Evolutionary conservation across 2,113 vertebrate species (phyloP), one percentile per base, ranked within the genome.

Genomic region (Etheostoma cragini): DNA sequence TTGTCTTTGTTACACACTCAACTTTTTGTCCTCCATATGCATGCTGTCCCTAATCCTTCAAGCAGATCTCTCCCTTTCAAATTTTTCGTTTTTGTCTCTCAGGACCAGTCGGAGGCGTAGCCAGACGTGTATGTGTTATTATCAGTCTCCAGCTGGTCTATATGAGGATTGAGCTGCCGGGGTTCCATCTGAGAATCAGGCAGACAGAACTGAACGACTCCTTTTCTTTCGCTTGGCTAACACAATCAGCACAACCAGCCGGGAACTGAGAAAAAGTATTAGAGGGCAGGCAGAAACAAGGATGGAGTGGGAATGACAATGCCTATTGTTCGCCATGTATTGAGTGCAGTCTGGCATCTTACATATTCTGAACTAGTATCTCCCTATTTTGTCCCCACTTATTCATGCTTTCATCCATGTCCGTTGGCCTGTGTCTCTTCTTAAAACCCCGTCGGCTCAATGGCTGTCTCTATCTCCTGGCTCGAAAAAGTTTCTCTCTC

Each of bases 251-350:
- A 82, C 81, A 73, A 78, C 76, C 83, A 87, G 83, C 76, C 82
- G 78, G 82, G 83, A 89, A 85, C 81, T 82, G 87, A 88, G 84
- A 62, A 87, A 73, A 82, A 85, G 76, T 82, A 84, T 90, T 86
- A 77, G 65, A 78, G 53, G 54, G 85, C 63, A 74, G 81, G 81
- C 66, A 30, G 69, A 66, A 87, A 81, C 83, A 76, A 49, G 87
- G 77, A 85, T 76, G 82, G 87, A 87, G 83, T 68, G 47, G 65
- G 84, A 90, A 88, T 88, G 84, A 91, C 90, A 93, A 92, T 87
- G 76, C 16, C 71, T 46, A 80, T 88, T 89, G 89, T 89, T 83
- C 5, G 2, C 54, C 6, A 58, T 71, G 65, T 64, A 82, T 76
- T 61, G 75, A 86, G 61, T 46, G 42, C 69, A 85, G 76, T 61